phyloP scores from a whole-genome alignment of 92 coral and sea anemone genomes.

The Phenganax marumi region DNA sequence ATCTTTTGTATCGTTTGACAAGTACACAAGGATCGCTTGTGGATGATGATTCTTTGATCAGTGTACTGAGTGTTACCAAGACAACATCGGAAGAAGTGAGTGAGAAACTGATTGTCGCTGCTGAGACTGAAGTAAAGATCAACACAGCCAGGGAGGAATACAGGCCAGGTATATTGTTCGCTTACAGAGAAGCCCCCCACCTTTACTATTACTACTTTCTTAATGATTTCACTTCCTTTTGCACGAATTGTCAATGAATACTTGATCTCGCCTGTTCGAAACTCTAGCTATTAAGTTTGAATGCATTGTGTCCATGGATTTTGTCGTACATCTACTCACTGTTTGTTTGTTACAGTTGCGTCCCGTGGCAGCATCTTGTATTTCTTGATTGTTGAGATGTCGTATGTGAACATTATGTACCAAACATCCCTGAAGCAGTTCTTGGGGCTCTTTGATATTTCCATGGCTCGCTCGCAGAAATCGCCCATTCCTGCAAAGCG shows the following conservation, averaged over 20 bases:
- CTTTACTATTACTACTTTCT: background rate
- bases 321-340: background rate
- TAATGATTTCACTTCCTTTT: background rate
- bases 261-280: no score
- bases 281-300: background rate
- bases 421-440: constrained; percentile 97
- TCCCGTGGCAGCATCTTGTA: constrained; percentile 98
- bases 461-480: constrained; percentile 96
- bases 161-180: constrained; percentile 70
- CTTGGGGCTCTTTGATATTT: constrained; percentile 89
- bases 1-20: constrained; percentile 82
- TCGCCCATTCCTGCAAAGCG: constrained; percentile 98
- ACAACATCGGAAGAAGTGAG: constrained; percentile 96
- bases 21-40: constrained; percentile 99
- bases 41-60: constrained; percentile 95
- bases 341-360: constrained; percentile 69
- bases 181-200: background rate
- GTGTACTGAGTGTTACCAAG: constrained; percentile 90
- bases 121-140: constrained; percentile 96
- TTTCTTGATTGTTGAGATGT: constrained; percentile 98
- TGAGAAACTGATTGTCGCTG: constrained; percentile 91
- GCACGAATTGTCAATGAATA: background rate
- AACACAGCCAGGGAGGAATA: constrained; percentile 96
- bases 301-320: background rate
- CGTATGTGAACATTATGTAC: constrained; percentile 94